Evolutionary conservation across 1,140 invertebrate species (phyloP), one percentile per base, ranked within the genome.

Genomic region (Nebria ingens): DNA sequence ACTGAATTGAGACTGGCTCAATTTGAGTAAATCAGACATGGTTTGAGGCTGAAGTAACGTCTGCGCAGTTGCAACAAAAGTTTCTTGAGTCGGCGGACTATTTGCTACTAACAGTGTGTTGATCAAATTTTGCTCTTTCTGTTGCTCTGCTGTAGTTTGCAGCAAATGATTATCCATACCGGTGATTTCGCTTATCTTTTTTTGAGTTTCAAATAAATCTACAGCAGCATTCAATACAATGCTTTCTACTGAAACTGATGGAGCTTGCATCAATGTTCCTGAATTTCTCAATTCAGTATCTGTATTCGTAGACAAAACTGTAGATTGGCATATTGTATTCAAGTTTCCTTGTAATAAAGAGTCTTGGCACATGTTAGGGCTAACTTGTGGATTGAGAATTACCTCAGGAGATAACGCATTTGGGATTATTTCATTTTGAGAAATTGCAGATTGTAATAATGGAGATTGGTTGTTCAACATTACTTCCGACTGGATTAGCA

Each of bases 181-280:
- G 6, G 40, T 45, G 6, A 64, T 40, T 20, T 63, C 60, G 15
- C 22, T 60, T 15, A 69, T 61, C 57, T 65, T 66, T 55, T 68
- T 66, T 57, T 70, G 68, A 15, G 66, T 70, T 61, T 68, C 59
- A 0, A 68, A 71, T 57, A 81, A 77, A 68, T 82, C 80, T 0
- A 79, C 81, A 1, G 80, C 78, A 1, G 81, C 81, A 60, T 80
- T 80, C 19, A 83, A 68, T 54, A 83, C 76, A 71, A 84, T 80
- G 38, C 76, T 81, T 64, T 82, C 82, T 53, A 83, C 80, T 15
- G 79, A 76, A n/a, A 83, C 80, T 0, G 79, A 76, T 1, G 82
- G 73, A 42, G 83, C 75, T 38, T 76, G 79, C 34, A 78, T 76
- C 12, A 68, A 63, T 50, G 71, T 76, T 54, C 76, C 63, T 6